These are phyloP conservation scores for Diarsia mendica DNA, from an alignment of 2,888 invertebrate species.

Conservation along the genomic window DNA sequence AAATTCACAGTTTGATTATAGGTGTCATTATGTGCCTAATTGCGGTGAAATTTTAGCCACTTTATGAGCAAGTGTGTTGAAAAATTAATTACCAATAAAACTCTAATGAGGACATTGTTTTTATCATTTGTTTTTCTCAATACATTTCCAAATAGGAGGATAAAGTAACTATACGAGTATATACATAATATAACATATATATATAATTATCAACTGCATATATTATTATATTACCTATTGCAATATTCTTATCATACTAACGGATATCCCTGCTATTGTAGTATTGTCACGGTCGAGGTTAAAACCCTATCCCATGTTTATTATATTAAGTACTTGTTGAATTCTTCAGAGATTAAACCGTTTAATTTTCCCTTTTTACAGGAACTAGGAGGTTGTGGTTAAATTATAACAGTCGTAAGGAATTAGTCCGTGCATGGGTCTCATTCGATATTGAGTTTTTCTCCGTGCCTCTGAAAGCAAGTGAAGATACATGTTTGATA, in stretches of 20 bases:
- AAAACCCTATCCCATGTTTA: background rate
- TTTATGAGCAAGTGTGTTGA: too few relatives aligned
- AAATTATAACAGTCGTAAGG: too few relatives aligned
- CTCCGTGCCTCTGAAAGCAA: background rate
- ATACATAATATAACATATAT: background rate
- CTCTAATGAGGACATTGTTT: slow-evolving; percentile 6
- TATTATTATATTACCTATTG: slow-evolving; percentile 1
- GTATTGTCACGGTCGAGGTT: slow-evolving; percentile 28
- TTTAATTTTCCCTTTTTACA: background rate
- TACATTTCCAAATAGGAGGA: slow-evolving; percentile 29
- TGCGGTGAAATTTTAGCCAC: too few relatives aligned
- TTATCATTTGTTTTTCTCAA: slow-evolving; percentile 36
- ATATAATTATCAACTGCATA: background rate
- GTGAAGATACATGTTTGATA: background rate
- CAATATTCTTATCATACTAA: slow-evolving; percentile 5
- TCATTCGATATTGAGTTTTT: background rate
- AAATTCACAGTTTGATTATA: too few relatives aligned
- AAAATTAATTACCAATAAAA: slow-evolving; percentile 22
- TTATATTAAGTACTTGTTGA: background rate
- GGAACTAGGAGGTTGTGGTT: background rate
- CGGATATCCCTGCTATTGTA: slow-evolving; percentile 35
- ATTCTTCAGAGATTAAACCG: background rate
- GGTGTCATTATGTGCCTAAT: too few relatives aligned
- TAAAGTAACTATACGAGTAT: slow-evolving; percentile 1
- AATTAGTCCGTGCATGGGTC: background rate